Evolutionary conservation across 2,888 invertebrate genomes (phyloP).

Genomic region (Desoria tigrina): DNA sequence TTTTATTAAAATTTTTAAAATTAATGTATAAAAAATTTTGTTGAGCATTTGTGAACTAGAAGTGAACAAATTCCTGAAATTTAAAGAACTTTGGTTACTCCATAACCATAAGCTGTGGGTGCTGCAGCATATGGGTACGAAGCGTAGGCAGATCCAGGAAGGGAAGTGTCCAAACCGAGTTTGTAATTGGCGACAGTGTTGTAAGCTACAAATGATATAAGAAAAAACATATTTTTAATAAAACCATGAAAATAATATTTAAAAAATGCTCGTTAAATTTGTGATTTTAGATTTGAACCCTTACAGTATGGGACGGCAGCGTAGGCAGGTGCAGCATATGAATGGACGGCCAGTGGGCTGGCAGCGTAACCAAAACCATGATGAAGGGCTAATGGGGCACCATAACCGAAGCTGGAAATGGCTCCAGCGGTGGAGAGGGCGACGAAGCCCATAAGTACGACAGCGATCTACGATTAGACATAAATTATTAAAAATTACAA

Average conservation of each 20-base stretch:
- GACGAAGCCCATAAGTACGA: conserved; percentile 42
- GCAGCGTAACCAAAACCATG: conserved; percentile 10
- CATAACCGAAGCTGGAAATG: conserved; percentile 23
- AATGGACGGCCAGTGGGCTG: conserved; percentile 17
- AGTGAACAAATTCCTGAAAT: too few relatives aligned
- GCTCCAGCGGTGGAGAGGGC: conserved; percentile 41
- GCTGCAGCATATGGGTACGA: conserved; percentile 45
- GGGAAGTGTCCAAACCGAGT: conserved; percentile 47
- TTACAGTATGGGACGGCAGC: conserved; percentile 12
- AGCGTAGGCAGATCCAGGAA: conserved; percentile 48
- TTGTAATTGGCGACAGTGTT: conserved; percentile 40
- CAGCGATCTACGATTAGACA: conserved; percentile 29
- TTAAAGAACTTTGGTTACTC: conserved; percentile 41
- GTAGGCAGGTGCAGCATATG: too few relatives aligned
- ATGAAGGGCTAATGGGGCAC: conserved; percentile 23
- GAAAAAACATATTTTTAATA: not conserved
- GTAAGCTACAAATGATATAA: conserved; percentile 29
- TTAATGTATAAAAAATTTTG: too few relatives aligned
- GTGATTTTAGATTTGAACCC: not conserved
- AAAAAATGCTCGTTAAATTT: not conserved
- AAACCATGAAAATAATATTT: conserved; percentile 1
- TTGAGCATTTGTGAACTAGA: too few relatives aligned
- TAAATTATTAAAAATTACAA: not conserved
- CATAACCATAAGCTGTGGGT: conserved; percentile 48
- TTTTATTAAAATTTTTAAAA: too few relatives aligned